These are phyloP conservation scores for Pseudomyrmex pallidus DNA, from an alignment of 1,140 invertebrate genomes.

Conservation along the genomic window DNA sequence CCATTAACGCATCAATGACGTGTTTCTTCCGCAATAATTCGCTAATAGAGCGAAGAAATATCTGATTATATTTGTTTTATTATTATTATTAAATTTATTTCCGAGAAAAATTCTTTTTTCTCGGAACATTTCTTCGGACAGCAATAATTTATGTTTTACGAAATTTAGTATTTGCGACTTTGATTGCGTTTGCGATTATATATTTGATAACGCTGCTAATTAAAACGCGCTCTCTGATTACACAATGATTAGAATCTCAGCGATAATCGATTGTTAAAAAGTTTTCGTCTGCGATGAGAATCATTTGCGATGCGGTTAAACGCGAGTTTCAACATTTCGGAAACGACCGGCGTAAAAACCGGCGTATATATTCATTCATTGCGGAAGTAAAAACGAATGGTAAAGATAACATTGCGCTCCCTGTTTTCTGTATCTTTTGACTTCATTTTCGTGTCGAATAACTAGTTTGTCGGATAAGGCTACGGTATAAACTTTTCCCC, in stretches of 20 bases:
- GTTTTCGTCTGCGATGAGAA: conserved; percentile 7
- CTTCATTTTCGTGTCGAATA: not conserved
- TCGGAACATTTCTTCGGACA: too few relatives aligned
- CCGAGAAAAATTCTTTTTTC: not conserved
- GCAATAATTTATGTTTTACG: too few relatives aligned
- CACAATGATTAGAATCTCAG: not conserved
- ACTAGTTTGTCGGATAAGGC: conserved; percentile 9
- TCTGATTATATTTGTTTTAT: not conserved
- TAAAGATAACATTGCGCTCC: conserved; percentile 21
- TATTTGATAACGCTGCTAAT: not conserved
- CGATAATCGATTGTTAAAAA: conserved; percentile 39
- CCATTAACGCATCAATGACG: not conserved
- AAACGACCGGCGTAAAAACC: conserved; percentile 14
- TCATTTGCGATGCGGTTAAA: not conserved
- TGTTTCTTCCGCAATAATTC: too few relatives aligned
- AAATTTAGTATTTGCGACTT: not conserved
- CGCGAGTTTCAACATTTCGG: conserved; percentile 17
- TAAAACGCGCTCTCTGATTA: conserved; percentile 26
- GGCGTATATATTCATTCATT: too few relatives aligned
- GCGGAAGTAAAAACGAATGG: conserved; percentile 2
- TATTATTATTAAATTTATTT: not conserved
- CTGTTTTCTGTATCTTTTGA: conserved; percentile 11
- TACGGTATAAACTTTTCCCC: not conserved
- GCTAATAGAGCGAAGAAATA: not conserved
- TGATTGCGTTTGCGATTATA: conserved; percentile 11